Evolutionary conservation across 2,797 vertebrate genomes (phyloP).

Genomic region (Cuniculus paca): DNA sequence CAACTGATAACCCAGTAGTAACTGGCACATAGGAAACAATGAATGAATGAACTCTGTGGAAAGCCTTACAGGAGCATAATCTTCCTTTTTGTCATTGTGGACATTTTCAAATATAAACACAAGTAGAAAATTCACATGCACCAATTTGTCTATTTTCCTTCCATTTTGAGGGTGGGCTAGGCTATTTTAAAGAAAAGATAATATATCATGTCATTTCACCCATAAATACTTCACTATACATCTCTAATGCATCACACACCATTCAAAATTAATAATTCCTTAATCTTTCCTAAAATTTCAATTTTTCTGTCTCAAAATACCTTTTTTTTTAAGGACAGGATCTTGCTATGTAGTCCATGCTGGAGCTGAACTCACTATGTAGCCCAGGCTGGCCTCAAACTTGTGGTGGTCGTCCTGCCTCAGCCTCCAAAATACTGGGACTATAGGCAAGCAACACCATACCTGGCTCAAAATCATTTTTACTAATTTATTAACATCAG

Average conservation of each 20-base stretch:
- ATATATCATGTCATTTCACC: neutral
- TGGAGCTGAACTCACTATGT: neutral
- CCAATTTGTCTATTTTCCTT: neutral
- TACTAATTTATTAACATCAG: neutral
- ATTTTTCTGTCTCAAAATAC: neutral
- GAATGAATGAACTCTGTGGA: neutral
- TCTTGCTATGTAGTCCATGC: neutral
- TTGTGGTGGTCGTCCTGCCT: neutral
- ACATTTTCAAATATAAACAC: neutral
- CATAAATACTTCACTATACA: neutral
- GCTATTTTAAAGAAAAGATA: slow-evolving; percentile 27
- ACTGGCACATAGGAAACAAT: neutral
- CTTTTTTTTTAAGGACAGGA: neutral
- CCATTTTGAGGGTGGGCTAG: neutral
- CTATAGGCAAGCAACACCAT: neutral
- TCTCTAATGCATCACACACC: neutral
- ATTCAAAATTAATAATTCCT: slow-evolving; percentile 7
- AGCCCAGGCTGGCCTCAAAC: neutral
- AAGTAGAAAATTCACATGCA: neutral
- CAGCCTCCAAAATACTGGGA: neutral
- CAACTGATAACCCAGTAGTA: neutral
- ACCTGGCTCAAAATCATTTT: neutral
- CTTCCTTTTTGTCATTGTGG: neutral
- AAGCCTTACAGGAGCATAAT: neutral
- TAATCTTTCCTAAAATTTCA: slow-evolving; percentile 26